phyloP scores from a whole-genome alignment of 2,888 invertebrate species.

The Phyllotreta cruciferae region DNA sequence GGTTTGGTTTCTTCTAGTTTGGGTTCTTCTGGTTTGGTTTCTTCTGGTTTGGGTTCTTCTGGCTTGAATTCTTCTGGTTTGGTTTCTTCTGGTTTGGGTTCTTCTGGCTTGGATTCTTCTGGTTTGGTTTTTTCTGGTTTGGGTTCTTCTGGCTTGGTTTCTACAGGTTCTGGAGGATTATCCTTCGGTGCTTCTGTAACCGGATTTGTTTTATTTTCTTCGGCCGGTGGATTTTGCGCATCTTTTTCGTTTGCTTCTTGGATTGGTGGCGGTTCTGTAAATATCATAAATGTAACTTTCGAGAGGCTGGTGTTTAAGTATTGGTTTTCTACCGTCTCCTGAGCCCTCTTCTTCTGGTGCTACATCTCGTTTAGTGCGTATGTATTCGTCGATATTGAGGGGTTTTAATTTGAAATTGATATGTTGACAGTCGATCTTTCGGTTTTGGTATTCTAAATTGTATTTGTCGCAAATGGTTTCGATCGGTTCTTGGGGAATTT shows the following conservation, averaged over 20 bases:
- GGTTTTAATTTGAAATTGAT: conserved; percentile 30
- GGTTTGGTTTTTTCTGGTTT: conserved; percentile 6
- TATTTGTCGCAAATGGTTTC: conserved; percentile 38
- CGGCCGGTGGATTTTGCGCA: no score
- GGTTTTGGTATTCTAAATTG: conserved; percentile 28
- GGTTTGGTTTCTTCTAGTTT: conserved; percentile 22
- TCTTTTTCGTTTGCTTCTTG: no score
- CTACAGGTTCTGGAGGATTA: conserved; percentile 28
- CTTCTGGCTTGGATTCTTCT: conserved; percentile 16
- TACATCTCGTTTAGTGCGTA: conserved; percentile 36
- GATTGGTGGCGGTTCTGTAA: not conserved
- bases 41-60: not conserved
- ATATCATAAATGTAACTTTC: not conserved
- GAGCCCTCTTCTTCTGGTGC: conserved; percentile 39
- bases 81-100: conserved; percentile 12
- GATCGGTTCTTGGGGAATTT: conserved; percentile 4
- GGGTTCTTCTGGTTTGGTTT: conserved; percentile 25
- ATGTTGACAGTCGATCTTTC: conserved; percentile 34
- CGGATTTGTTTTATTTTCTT: no score
- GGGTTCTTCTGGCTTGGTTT: conserved; percentile 26
- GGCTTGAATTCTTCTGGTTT: conserved; percentile 5
- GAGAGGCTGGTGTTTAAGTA: not conserved
- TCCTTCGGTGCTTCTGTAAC: conserved; percentile 5
- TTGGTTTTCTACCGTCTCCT: conserved; percentile 33
- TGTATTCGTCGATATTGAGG: conserved; percentile 19